Evolutionary conservation across 2,888 invertebrate genomes (phyloP).

Genomic region (Lepeophtheirus nordmannii): DNA sequence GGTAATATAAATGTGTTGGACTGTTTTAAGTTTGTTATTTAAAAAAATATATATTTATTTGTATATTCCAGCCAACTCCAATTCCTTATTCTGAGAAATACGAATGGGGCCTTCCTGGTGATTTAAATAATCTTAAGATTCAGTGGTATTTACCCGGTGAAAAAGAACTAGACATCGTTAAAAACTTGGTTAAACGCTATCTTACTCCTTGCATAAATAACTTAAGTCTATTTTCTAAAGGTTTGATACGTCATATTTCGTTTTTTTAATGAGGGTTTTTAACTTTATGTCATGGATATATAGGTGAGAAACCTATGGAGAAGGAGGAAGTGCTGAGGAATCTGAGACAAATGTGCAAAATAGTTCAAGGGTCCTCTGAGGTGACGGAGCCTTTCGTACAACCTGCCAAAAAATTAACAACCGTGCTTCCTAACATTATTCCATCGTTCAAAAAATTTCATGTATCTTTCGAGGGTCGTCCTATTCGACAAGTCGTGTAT

Average conservation of each 20-base stretch:
- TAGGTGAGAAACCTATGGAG: conserved; percentile 1
- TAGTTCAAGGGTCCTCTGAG: conserved; percentile 14
- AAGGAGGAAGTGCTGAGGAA: conserved; percentile 17
- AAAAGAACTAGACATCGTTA: background rate
- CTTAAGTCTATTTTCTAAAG: background rate
- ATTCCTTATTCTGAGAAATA: background rate
- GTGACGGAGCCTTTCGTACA: background rate
- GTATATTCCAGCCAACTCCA: background rate
- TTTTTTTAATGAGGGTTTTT: too few relatives aligned
- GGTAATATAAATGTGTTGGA: background rate
- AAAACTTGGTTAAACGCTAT: conserved; percentile 1
- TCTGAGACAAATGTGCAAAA: conserved; percentile 6
- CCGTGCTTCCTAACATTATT: background rate
- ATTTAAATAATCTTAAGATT: conserved; percentile 14
- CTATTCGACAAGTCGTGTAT: background rate
- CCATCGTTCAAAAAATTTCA: background rate
- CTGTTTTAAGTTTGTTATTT: background rate
- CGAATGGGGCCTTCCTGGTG: conserved; percentile 12
- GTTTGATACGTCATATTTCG: background rate
- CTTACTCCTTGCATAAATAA: background rate
- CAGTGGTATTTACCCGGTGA: conserved; percentile 18
- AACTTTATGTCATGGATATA: background rate
- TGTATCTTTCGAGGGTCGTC: background rate
- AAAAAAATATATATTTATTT: background rate
- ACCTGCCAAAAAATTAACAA: background rate